Conservation (phyloP, 2,797 vertebrate genomes). For the Sebastes miniatus region DNA sequence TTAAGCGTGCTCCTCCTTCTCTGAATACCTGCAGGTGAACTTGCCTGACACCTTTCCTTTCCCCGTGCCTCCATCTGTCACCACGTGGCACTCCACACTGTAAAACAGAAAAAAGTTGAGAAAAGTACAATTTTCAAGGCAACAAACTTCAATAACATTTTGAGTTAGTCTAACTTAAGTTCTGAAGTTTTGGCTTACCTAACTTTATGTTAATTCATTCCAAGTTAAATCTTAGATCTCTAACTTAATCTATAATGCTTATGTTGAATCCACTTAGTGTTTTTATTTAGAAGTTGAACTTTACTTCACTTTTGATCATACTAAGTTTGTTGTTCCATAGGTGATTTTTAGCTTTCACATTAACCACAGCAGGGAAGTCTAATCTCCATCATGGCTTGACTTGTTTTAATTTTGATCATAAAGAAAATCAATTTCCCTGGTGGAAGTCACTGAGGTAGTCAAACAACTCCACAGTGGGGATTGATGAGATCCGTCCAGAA, state of each 20-base stretch:
- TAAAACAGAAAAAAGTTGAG: background rate
- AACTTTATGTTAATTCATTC: too few relatives aligned
- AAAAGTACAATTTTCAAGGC: background rate
- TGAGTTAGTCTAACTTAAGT: background rate
- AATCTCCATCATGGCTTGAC: too few relatives aligned
- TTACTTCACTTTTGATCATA: background rate
- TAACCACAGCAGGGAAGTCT: too few relatives aligned
- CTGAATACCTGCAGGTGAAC: slow-evolving; percentile 64
- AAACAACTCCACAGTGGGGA: too few relatives aligned
- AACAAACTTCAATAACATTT: background rate
- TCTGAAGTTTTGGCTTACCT: too few relatives aligned
- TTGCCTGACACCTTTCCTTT: slow-evolving; percentile 34
- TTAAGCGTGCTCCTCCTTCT: slow-evolving; percentile 58
- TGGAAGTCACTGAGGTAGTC: too few relatives aligned
- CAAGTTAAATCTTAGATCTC: too few relatives aligned
- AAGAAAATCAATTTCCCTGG: too few relatives aligned
- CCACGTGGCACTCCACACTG: slow-evolving; percentile 1
- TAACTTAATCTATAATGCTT: background rate
- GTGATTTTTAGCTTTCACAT: too few relatives aligned
- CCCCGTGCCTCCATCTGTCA: slow-evolving; percentile 4
- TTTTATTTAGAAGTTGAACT: background rate
- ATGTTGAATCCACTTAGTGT: background rate
- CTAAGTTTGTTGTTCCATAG: background rate
- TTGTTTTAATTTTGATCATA: too few relatives aligned
- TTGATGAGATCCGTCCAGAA: too few relatives aligned